Evolutionary conservation across 2,113 vertebrate genomes (phyloP).

Genomic region (Amphilophus citrinellus): DNA sequence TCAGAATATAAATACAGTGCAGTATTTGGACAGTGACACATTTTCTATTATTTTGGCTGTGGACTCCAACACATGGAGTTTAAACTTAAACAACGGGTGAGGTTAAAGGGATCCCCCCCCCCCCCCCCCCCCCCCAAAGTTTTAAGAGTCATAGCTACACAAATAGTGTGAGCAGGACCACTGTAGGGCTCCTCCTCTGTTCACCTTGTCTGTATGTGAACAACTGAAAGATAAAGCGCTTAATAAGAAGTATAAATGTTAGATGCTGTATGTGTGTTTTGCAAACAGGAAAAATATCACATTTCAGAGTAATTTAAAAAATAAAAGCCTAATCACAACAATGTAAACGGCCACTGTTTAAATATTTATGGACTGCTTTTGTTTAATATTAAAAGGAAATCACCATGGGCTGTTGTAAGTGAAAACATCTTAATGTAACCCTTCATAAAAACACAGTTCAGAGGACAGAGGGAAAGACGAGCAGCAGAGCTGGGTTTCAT

Average conservation of each 20-base stretch:
- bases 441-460: conserved; percentile 28
- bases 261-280: background rate
- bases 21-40: conserved; percentile 62
- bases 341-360: conserved; percentile 4
- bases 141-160: background rate
- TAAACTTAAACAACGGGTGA: conserved; percentile 42
- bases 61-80: conserved; percentile 31
- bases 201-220: background rate
- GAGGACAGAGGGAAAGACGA: conserved; percentile 39
- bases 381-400: background rate
- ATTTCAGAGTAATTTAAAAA: background rate
- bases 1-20: conserved; percentile 61
- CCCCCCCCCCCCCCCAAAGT: background rate
- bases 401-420: background rate
- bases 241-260: background rate
- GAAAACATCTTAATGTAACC: background rate
- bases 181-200: background rate
- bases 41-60: conserved; percentile 60
- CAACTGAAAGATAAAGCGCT: background rate
- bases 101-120: conserved; percentile 34
- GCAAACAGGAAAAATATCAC: background rate
- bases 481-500: conserved; percentile 45
- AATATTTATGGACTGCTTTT: conserved; percentile 4
- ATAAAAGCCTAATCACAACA: background rate
- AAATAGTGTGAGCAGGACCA: background rate